phyloP scores from a whole-genome alignment of 2,888 invertebrate genomes.

The Drosophila birchii region DNA sequence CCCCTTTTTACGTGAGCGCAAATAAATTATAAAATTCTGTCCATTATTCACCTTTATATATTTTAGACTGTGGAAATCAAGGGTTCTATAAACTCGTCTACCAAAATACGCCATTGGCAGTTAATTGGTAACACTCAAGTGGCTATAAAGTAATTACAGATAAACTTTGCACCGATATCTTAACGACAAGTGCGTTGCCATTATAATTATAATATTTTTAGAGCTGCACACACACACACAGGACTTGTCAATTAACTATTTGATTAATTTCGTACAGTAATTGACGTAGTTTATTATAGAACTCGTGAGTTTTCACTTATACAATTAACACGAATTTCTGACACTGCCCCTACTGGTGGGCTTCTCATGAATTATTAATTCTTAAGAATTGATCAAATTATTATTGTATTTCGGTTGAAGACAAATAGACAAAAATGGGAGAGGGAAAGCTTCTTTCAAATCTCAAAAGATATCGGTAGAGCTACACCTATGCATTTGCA shows the following conservation, averaged over 20 bases:
- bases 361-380: conserved; percentile 31
- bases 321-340: conserved; percentile 28
- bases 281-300: conserved; percentile 67
- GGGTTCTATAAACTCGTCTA: conserved; percentile 28
- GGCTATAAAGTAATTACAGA: conserved; percentile 39
- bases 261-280: conserved; percentile 42
- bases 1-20: background rate
- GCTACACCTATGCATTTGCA: background rate
- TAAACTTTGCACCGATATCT: conserved; percentile 33
- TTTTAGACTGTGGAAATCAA: conserved; percentile 15
- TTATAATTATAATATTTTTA: conserved; percentile 1
- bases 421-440: background rate
- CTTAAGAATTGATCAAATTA: conserved; percentile 4
- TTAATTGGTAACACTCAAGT: conserved; percentile 33
- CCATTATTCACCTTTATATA: conserved; percentile 8
- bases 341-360: background rate
- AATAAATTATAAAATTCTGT: background rate
- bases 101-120: conserved; percentile 31
- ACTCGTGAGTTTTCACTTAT: conserved; percentile 56
- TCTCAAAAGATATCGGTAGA: background rate
- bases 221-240: background rate
- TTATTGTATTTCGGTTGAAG: background rate
- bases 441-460: background rate
- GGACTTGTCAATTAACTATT: conserved; percentile 25
- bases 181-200: conserved; percentile 20